These are phyloP conservation scores for Aspidoscelis tigris DNA, from an alignment of 2,113 vertebrate species.

Conservation along the genomic window DNA sequence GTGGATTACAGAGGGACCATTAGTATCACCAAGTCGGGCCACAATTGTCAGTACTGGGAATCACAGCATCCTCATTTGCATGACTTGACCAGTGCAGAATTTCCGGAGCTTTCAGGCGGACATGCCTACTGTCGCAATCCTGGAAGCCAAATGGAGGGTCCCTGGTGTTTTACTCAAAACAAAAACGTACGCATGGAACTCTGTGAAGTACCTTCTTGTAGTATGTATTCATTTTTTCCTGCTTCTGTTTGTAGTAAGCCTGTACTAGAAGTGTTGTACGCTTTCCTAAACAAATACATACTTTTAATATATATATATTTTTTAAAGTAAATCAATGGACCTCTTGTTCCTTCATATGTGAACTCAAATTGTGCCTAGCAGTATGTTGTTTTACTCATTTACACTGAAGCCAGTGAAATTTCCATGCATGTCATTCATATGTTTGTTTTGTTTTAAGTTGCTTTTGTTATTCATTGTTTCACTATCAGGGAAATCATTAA, in stretches of 20 bases:
- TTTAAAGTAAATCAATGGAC: background rate
- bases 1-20: constrained; percentile 87
- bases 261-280: no score
- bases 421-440: background rate
- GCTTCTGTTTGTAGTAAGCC: constrained; percentile 21
- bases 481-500: background rate
- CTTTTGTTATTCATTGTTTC: background rate
- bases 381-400: background rate
- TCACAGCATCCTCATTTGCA: constrained; percentile 91
- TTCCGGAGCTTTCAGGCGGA: constrained; percentile 89
- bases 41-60: constrained; percentile 91
- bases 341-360: background rate
- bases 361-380: background rate
- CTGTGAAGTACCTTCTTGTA: constrained; percentile 92
- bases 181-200: constrained; percentile 89
- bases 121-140: constrained; percentile 96
- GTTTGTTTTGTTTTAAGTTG: background rate
- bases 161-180: constrained; percentile 97
- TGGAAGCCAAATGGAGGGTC: constrained; percentile 91
- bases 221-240: constrained; percentile 84
- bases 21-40: constrained; percentile 89
- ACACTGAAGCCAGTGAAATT: background rate
- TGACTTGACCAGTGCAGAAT: constrained; percentile 80
- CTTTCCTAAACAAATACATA: no score
- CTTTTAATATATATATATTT: no score